These are phyloP conservation scores for Sthenelais limicola DNA, from an alignment of 2,888 invertebrate species.

Conservation along the genomic window DNA sequence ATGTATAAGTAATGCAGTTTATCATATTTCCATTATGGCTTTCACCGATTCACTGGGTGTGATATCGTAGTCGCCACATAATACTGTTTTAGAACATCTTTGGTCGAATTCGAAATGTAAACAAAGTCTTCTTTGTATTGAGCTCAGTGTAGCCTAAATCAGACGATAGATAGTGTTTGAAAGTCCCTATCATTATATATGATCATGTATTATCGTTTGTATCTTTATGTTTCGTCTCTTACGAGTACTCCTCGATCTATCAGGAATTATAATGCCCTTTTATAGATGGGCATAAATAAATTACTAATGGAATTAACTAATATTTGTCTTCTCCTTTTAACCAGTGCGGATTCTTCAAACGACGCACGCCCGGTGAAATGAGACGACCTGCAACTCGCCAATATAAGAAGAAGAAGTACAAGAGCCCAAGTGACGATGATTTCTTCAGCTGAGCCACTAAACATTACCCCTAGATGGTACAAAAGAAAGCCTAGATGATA, in stretches of 20 bases:
- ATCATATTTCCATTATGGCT: too few species aligned
- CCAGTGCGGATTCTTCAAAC: slow-evolving; percentile 68
- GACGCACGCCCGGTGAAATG: slow-evolving; percentile 62
- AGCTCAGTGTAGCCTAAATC: too few species aligned
- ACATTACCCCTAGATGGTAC: too few species aligned
- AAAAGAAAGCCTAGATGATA: too few species aligned
- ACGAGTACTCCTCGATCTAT: not conserved
- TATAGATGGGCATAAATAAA: not conserved
- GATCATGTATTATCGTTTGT: not conserved
- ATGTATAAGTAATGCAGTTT: too few species aligned
- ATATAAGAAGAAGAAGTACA: slow-evolving; percentile 38
- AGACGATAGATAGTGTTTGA: too few species aligned
- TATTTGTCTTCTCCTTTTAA: slow-evolving; percentile 43
- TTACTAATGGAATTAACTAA: slow-evolving; percentile 2
- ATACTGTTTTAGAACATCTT: too few species aligned
- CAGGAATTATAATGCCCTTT: not conserved
- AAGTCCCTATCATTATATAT: too few species aligned
- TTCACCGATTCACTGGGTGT: too few species aligned
- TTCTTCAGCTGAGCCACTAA: slow-evolving; percentile 22
- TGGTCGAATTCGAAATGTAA: too few species aligned
- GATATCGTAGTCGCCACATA: too few species aligned
- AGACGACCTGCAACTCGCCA: slow-evolving; percentile 47
- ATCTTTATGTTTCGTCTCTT: not conserved
- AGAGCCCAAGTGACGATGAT: slow-evolving; percentile 29
- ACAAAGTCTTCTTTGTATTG: too few species aligned